Conservation (phyloP, 1,140 invertebrate genomes). For the Trichomalopsis sarcophagae region DNA sequence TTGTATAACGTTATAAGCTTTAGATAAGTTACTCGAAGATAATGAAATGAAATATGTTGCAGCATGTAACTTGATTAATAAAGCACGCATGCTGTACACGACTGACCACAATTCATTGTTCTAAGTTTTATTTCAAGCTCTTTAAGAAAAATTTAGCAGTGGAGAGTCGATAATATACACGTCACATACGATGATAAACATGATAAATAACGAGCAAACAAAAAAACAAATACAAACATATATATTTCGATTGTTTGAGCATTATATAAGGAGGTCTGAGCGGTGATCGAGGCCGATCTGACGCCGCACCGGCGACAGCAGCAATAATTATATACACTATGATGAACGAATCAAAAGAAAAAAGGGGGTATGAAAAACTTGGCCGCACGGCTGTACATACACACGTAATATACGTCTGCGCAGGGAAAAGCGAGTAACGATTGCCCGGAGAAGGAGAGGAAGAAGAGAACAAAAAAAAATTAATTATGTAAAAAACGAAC, state of each 20-base stretch:
- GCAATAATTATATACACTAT: background rate
- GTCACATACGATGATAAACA: no score
- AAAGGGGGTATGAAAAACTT: background rate
- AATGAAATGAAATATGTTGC: constrained; percentile 14
- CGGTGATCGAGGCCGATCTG: constrained; percentile 44
- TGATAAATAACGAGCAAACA: no score
- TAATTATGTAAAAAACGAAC: constrained; percentile 56
- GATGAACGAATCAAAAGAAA: background rate
- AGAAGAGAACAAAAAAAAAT: constrained; percentile 11
- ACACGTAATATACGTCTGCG: background rate
- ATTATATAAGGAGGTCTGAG: background rate
- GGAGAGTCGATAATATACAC: background rate
- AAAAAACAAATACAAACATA: background rate
- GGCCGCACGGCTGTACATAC: background rate
- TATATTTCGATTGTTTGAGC: background rate
- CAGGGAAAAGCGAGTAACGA: constrained; percentile 13
- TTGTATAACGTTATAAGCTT: constrained; percentile 25
- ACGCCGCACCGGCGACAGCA: constrained; percentile 15
- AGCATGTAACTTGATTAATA: background rate
- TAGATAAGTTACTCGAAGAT: constrained; percentile 38
- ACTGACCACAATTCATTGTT: constrained; percentile 38
- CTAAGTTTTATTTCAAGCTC: constrained; percentile 42
- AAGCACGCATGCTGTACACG: constrained; percentile 18
- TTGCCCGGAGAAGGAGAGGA: constrained; percentile 26
- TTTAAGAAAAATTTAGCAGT: constrained; percentile 33